Evolutionary conservation across 2,113 vertebrate species (phyloP), one percentile per base, ranked within the genome.

Genomic region (Triplophysa siluroides): DNA sequence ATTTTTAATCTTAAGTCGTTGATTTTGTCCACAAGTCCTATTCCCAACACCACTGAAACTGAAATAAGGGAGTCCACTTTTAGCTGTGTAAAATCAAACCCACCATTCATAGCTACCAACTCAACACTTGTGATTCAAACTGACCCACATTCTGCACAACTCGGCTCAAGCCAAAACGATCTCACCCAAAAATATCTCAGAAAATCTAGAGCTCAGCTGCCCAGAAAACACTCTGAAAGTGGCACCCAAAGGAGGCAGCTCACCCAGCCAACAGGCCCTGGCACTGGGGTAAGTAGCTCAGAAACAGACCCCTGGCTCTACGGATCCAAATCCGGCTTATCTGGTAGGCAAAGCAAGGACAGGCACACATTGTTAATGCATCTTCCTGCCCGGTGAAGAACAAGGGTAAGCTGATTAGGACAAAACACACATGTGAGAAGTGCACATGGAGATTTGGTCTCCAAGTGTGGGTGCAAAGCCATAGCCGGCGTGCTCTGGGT

Each of bases 391-490:
- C 29, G 29, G 52, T 78, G 26, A 66, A 76, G 19, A 72, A 56
- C 47, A 81, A 47, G 54, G 60, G 24, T 74, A 77, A 81, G 66
- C 83, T 72, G 67, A 81, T 83, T 76, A 81, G 9, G 45, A 73
- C 73, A 18, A 83, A 78, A 83, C 6, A 5, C 67, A 62, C 47
- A 43, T 76, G 67, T 75, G 58, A 68, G 47, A 66, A 68, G 29
- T 61, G 23, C 45, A 50, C 65, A 81, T 43, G 26, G 69, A 24
- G 16, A 72, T 61, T 62, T 56, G 62, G 63, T 24, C 63, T 63
- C 33, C 16, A 78, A 18, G 43, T 60, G 16, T 43, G 12, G 38
- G 14, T 24, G 13, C 64, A 60, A 21, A 63, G 47, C 45, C 18
- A 61, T 12, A 21, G 41, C 18, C 29, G 47, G 26, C 72, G 56